A percentile compares a stretch with the other conserved stretches of the same genome.
Conservation (phyloP, 30 jellyfish, hydroid and myxozoan species). For the Cassiopea andromeda region DNA sequence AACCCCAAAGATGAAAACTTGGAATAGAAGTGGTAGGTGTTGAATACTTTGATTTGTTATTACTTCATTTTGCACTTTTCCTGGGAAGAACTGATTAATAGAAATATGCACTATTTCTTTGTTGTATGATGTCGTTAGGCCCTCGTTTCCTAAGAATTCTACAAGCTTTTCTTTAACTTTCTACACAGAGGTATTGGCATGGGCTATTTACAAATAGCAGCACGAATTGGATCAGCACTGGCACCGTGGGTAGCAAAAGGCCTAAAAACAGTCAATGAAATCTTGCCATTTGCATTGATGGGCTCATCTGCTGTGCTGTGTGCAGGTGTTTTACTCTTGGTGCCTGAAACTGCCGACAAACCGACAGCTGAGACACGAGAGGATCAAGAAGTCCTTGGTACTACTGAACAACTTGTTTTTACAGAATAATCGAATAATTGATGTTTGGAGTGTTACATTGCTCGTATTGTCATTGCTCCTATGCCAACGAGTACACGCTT, state of each 20-base stretch:
- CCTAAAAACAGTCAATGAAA: neutral
- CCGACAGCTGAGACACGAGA: slow-evolving; percentile 64
- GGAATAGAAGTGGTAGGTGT: no score
- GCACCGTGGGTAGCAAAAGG: slow-evolving; percentile 86
- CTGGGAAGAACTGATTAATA: no score
- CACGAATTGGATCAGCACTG: slow-evolving; percentile 76
- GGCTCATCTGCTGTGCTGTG: slow-evolving; percentile 55
- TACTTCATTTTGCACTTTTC: no score
- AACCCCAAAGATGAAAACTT: no score
- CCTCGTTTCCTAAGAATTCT: no score
- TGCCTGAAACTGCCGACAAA: slow-evolving; percentile 68
- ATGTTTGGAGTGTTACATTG: no score
- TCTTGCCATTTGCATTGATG: slow-evolving; percentile 69
- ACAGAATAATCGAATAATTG: no score
- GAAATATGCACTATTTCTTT: no score
- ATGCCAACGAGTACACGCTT: no score
- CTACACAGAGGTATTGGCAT: slow-evolving; percentile 59
- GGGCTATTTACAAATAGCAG: slow-evolving; percentile 76
- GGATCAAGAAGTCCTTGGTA: slow-evolving; percentile 8
- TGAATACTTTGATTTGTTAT: no score
- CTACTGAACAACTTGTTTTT: neutral
- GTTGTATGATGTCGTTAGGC: no score
- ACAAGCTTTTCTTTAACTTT: neutral
- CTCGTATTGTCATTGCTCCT: no score
- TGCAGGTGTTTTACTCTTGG: slow-evolving; percentile 1